Conservation (phyloP, 2,113 vertebrate species). For the Hemibagrus wyckioides region DNA sequence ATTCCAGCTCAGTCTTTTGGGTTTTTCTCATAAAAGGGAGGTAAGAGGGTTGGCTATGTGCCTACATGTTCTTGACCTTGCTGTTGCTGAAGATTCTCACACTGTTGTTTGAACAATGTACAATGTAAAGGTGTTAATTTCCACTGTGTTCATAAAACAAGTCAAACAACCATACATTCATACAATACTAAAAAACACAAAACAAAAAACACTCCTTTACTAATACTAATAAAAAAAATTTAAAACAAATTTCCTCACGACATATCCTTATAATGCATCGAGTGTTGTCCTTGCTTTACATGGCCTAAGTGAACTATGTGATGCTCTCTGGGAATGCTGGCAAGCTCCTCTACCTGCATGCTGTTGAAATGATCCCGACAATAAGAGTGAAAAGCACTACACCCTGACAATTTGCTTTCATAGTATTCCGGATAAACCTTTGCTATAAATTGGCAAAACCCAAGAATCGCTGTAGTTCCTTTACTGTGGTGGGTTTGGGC, state of each 20-base stretch:
- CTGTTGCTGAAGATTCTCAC: constrained; percentile 55
- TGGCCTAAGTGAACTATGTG: constrained; percentile 74
- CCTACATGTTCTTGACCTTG: not conserved
- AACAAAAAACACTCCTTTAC: not conserved
- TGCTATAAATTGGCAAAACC: too few species aligned
- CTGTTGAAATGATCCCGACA: constrained; percentile 66
- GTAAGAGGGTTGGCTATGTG: too few species aligned
- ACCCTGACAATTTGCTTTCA: constrained; percentile 79
- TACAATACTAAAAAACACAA: not conserved
- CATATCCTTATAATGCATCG: constrained; percentile 75
- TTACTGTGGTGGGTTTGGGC: too few species aligned
- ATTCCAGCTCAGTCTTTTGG: too few species aligned
- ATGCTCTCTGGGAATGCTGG: constrained; percentile 74
- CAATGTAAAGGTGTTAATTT: constrained; percentile 76
- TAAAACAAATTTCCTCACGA: constrained; percentile 69
- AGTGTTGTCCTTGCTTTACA: constrained; percentile 62
- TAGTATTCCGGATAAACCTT: constrained; percentile 69
- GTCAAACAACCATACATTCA: not conserved
- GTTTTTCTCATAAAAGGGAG: too few species aligned
- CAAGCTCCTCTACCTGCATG: constrained; percentile 70
- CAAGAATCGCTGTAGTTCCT: too few species aligned
- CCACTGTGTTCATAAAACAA: constrained; percentile 65
- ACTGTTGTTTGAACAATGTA: constrained; percentile 65
- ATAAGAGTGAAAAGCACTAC: constrained; percentile 79
- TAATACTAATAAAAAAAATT: not conserved